phyloP scores from a whole-genome alignment of 2,888 invertebrate genomes.

The Bugula neritina region DNA sequence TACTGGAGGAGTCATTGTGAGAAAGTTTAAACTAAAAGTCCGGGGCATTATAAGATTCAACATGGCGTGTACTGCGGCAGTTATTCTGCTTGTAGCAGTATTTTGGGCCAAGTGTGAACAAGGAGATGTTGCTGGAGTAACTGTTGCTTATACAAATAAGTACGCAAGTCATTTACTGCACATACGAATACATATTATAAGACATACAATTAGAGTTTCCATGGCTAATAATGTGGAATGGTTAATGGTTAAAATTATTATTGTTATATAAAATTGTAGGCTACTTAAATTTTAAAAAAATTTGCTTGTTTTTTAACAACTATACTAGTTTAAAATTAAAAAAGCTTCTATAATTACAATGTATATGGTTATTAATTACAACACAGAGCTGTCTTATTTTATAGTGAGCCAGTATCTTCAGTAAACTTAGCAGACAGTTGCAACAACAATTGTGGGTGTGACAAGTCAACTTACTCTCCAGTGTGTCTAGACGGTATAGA shows the following conservation, averaged over 20 bases:
- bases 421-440: slow-evolving; percentile 50
- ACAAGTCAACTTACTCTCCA: slow-evolving; percentile 61
- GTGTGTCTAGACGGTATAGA: slow-evolving; percentile 64
- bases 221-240: neutral
- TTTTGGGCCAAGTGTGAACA: slow-evolving; percentile 21
- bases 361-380: too few species aligned
- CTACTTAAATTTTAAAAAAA: too few species aligned
- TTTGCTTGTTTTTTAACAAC: too few species aligned
- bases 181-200: neutral
- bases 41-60: slow-evolving; percentile 39
- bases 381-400: too few species aligned
- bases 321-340: too few species aligned
- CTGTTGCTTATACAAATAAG: neutral
- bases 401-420: slow-evolving; percentile 17
- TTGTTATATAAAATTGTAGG: too few species aligned
- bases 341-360: too few species aligned
- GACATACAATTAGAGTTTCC: neutral
- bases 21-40: slow-evolving; percentile 39
- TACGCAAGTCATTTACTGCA: neutral
- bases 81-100: neutral
- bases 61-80: slow-evolving; percentile 29
- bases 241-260: too few species aligned
- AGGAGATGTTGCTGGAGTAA: neutral
- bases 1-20: slow-evolving; percentile 42
- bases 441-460: slow-evolving; percentile 62